Conservation (phyloP, 2,888 invertebrate species). For the Meganola albula region DNA sequence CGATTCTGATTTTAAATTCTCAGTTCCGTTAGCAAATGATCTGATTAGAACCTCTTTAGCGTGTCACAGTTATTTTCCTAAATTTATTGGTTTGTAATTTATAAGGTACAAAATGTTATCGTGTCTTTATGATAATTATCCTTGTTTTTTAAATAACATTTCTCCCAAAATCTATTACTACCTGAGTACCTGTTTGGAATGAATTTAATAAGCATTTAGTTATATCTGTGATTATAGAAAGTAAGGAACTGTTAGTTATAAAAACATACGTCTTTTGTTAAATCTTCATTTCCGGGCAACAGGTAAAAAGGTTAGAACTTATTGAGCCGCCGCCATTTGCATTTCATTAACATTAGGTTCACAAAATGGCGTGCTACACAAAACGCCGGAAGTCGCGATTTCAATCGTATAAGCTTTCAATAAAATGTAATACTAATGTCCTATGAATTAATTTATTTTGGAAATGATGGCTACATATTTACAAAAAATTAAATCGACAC, state of each 20-base stretch:
- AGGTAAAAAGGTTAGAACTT: conserved; percentile 13
- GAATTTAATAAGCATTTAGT: too few relatives aligned
- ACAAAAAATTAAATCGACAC: too few relatives aligned
- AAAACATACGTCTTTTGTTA: conserved; percentile 13
- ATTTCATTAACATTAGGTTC: conserved; percentile 25
- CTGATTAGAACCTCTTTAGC: conserved; percentile 24
- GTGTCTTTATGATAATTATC: too few relatives aligned
- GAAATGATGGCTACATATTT: too few relatives aligned
- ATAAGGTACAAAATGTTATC: too few relatives aligned
- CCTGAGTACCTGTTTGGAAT: conserved; percentile 10
- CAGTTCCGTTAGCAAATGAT: conserved; percentile 29
- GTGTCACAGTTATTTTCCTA: conserved; percentile 18
- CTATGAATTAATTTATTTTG: too few relatives aligned
- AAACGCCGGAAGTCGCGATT: conserved; percentile 31
- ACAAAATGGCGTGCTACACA: conserved; percentile 29
- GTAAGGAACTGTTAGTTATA: too few relatives aligned
- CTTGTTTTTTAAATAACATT: too few relatives aligned
- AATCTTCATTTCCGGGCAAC: conserved; percentile 23
- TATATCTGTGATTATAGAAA: too few relatives aligned
- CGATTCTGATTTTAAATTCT: conserved; percentile 20
- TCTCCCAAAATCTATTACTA: too few relatives aligned
- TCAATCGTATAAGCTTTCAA: conserved; percentile 29
- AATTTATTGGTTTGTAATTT: too few relatives aligned
- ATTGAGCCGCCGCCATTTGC: conserved; percentile 29
- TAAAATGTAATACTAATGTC: conserved; percentile 27